Base-by-base conservation (phyloP, 2,113 vertebrate genomes). In the Aegypius monachus region DNA sequence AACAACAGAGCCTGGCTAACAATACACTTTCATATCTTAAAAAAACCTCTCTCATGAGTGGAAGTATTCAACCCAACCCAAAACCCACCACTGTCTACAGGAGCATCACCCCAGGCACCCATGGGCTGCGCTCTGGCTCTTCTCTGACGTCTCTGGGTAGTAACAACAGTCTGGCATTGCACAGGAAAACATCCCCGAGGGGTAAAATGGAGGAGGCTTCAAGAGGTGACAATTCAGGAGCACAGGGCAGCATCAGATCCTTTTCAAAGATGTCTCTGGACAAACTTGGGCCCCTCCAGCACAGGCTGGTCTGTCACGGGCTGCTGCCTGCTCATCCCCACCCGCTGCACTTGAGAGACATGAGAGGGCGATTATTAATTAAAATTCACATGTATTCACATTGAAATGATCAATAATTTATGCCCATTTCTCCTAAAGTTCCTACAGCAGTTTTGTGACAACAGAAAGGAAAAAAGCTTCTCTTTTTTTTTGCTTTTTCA, bases 381-480 rank as follows among this genome's bases (percentile, higher is more conserved):
- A 81, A 90, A 96, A 97, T 83, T 91, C 94, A 82, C 80, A 40
- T 27, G 91, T 26, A 53, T 68, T 83, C 26, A 0, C 68, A 71
- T 48, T 81, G 93, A 79, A 38, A 81, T 25, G 63, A 97, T 97
- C 96, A 97, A 96, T 97, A 98, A 98, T 98, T 98, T 81, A 97
- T 73, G 68, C 56, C 56, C 16, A 8, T 84, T 88, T 68, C 91
- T 80, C 65, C 36, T 17, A 55, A 86, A 85, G 77, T 83, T 96
- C 96, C 91, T 66, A 86, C 79, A 86, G 92, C 81, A 93, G 78
- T 95, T 98, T 95, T 94, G 93, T 91, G 97, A 97, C 97, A 98
- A 97, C 95, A 97, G 94, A 96, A 91, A 95, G 82, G 84, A 91
- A 87, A 95, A 84, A 87, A n/a, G 34, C 26, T 87, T 73, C 88